Conservation (phyloP, 2,113 vertebrate species). For the Phrynosoma platyrhinos region DNA sequence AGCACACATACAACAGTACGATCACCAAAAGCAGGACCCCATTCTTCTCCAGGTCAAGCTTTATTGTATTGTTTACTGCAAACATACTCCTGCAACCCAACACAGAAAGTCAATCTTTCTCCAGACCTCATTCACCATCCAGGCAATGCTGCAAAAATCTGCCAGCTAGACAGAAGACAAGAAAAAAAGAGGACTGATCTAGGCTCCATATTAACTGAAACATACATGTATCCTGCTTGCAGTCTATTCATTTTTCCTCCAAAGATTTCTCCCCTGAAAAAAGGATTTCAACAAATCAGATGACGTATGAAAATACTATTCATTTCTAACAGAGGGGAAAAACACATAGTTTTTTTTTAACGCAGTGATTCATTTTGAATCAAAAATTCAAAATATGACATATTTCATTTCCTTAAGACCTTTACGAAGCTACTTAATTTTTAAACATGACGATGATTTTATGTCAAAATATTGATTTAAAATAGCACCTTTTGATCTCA, state of each 20-base stretch:
- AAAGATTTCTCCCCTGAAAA: neutral
- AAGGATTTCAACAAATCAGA: neutral
- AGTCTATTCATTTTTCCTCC: neutral
- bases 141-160: too few relatives aligned
- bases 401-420: slow-evolving; percentile 7
- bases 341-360: neutral
- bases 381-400: slow-evolving; percentile 5
- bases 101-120: too few relatives aligned
- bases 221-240: too few relatives aligned
- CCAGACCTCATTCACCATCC: too few relatives aligned
- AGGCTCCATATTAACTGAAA: too few relatives aligned
- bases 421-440: neutral
- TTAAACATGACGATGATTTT: slow-evolving; percentile 1
- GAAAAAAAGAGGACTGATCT: too few relatives aligned
- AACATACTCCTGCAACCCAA: too few relatives aligned
- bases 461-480: slow-evolving; percentile 23
- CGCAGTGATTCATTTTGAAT: neutral
- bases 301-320: neutral
- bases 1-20: too few relatives aligned
- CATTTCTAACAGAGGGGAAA: neutral
- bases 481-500: slow-evolving; percentile 10
- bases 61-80: too few relatives aligned
- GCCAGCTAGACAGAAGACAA: too few relatives aligned
- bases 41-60: too few relatives aligned
- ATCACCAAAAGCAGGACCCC: too few relatives aligned